Percentiles rank a stretch among this genome's conserved stretches.
Evolutionary conservation across 1,140 invertebrate species (phyloP).

Genomic region (Caenorhabditis remanei): DNA sequence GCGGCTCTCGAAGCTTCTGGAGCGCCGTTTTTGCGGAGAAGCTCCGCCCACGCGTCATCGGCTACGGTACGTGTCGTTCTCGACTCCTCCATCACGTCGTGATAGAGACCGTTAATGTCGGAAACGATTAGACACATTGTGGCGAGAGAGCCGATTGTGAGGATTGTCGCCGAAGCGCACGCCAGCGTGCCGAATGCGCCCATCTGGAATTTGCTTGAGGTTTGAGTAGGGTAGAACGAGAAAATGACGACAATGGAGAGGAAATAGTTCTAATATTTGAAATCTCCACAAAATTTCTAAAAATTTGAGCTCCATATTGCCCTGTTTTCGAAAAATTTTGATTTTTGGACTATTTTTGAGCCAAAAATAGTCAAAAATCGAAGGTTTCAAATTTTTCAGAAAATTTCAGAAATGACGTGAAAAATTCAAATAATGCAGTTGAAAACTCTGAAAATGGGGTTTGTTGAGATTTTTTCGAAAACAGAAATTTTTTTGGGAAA

Average conservation of each 20-base stretch:
- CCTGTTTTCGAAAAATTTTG: background rate
- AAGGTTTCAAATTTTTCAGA: too few relatives aligned
- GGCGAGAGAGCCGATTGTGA: constrained; percentile 30
- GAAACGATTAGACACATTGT: constrained; percentile 41
- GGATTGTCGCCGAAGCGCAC: constrained; percentile 48
- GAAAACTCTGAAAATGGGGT: too few relatives aligned
- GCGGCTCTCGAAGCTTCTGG: background rate
- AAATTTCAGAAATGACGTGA: too few relatives aligned
- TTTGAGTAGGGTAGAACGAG: background rate
- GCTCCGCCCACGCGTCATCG: constrained; percentile 56
- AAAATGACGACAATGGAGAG: too few relatives aligned
- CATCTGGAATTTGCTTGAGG: background rate
- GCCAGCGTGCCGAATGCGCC: constrained; percentile 43
- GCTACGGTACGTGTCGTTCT: constrained; percentile 7
- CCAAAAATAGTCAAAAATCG: too few relatives aligned
- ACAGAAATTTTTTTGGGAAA: too few relatives aligned
- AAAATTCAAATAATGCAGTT: too few relatives aligned
- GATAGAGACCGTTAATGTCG: constrained; percentile 56
- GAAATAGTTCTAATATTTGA: too few relatives aligned
- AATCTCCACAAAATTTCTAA: background rate
- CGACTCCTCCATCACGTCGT: constrained; percentile 57
- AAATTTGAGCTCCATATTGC: background rate
- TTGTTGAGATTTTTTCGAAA: too few relatives aligned
- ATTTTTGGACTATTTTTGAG: too few relatives aligned
- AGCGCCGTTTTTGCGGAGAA: constrained; percentile 52